Evolutionary conservation across 2,113 vertebrate genomes (phyloP), one percentile per base, ranked within the genome.

Genomic region (Nothoprocta perdicaria): DNA sequence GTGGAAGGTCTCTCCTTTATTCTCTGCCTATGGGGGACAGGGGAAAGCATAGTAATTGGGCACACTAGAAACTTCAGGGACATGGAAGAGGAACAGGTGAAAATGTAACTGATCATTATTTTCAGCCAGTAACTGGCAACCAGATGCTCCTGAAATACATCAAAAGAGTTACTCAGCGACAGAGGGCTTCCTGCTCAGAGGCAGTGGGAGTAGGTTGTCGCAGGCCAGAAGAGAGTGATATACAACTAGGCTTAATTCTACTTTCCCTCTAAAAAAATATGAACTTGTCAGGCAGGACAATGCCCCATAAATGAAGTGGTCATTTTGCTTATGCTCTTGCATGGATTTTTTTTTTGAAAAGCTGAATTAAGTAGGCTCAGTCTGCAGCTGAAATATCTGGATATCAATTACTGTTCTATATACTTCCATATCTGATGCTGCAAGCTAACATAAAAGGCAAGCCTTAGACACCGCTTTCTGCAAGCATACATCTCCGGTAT

Each of bases 71-170:
- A 93, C 90, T 94, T 96, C 93, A 91, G 94, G 90, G 92, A 92
- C 92, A 83, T 95, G 93, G 84, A 97, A 97, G 86, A 88, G 61
- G 74, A 96, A 81, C 92, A 96, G 94, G 96, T 97, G 90, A 97
- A 96, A 97, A 93, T 81, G 53, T 76, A 96, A 96, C 93, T 19
- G 68, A 95, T 97, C 96, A 97, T 97, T 97, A 97, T 95, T 93
- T 95, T 93, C 95, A 96, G 92, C 86, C 94, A 84, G 86, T 86
- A 92, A 94, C 96, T 74, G 95, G 95, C 93, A 97, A 95, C 86
- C 91, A 92, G 96, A 96, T 91, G 88, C 96, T 97, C 90, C 90
- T 90, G 89, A 93, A 93, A 84, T 62, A 91, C 84, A 86, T 93
- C 80, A 94, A 88, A 90, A 80, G 71, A 72, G 31, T 87, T 68